phyloP scores from a whole-genome alignment of 2,888 invertebrate species.

The Bruchidius siliquastri region DNA sequence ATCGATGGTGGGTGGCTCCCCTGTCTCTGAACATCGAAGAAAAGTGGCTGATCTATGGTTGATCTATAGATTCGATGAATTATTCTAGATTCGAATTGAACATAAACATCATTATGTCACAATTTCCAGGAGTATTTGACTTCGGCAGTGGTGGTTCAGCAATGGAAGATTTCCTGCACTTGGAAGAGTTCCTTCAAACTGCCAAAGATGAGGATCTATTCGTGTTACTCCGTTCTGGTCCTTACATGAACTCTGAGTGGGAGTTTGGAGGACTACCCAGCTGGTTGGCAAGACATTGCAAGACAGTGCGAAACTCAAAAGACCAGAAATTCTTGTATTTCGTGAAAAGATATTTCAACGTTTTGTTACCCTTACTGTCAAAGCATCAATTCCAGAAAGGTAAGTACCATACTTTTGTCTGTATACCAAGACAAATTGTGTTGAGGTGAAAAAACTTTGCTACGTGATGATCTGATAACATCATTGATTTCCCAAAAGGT shows the following conservation, averaged over 20 bases:
- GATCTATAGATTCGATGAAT: no score
- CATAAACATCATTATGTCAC: no score
- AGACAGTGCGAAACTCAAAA: constrained; percentile 6
- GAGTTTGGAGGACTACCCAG: constrained; percentile 53
- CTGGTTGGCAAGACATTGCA: constrained; percentile 26
- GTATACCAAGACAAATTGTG: no score
- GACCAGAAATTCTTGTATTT: constrained; percentile 25
- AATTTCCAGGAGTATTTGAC: constrained; percentile 2
- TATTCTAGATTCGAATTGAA: no score
- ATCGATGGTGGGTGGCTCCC: no score
- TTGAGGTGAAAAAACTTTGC: no score
- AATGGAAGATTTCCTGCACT: constrained; percentile 50
- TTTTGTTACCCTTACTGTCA: constrained; percentile 48
- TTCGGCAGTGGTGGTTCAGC: constrained; percentile 56
- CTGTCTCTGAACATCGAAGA: no score
- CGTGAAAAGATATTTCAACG: constrained; percentile 50
- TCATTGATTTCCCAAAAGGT: constrained; percentile 52
- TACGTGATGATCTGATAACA: no score
- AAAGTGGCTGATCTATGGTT: no score
- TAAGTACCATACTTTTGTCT: neutral
- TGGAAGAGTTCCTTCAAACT: constrained; percentile 61
- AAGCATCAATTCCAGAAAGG: constrained; percentile 63
- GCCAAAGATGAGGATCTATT: constrained; percentile 74
- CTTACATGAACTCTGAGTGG: constrained; percentile 89
- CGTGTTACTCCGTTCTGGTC: constrained; percentile 80